Conservation (phyloP, 2,888 invertebrate species). For the Sipunculus nudus region DNA sequence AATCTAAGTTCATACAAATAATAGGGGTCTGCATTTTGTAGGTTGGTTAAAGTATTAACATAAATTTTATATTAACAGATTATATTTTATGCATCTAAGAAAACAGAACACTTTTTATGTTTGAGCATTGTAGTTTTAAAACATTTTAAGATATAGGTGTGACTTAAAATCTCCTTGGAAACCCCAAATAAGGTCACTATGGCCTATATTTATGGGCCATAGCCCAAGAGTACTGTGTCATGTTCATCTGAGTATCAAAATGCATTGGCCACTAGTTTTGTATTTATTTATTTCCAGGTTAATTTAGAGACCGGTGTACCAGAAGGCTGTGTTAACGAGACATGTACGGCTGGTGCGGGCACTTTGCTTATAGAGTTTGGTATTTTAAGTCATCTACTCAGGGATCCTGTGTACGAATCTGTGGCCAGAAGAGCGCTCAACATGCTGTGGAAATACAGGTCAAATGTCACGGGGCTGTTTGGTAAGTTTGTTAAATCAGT, state of each 20-base stretch:
- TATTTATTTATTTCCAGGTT: conserved; percentile 65
- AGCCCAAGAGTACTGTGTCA: no score
- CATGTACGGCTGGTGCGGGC: conserved; percentile 75
- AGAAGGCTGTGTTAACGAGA: conserved; percentile 69
- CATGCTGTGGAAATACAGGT: conserved; percentile 70
- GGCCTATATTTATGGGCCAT: no score
- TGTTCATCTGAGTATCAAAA: neutral
- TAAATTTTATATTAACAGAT: no score
- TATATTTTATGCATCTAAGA: no score
- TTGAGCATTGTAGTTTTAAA: no score
- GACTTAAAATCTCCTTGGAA: no score
- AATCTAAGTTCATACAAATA: no score
- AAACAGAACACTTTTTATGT: no score
- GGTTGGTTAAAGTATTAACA: no score
- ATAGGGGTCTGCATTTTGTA: no score
- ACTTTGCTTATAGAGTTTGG: conserved; percentile 74
- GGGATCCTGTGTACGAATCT: conserved; percentile 72
- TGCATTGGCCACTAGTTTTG: neutral
- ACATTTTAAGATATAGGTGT: no score
- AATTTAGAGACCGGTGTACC: conserved; percentile 71
- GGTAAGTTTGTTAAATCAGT: conserved; percentile 60
- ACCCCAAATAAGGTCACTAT: no score
- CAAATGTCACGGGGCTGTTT: conserved; percentile 72
- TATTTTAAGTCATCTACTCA: conserved; percentile 71
- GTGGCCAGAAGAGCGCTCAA: conserved; percentile 71